These are phyloP conservation scores for Drosophila crucigera DNA, from an alignment of 2,888 invertebrate genomes.

Conservation along the genomic window DNA sequence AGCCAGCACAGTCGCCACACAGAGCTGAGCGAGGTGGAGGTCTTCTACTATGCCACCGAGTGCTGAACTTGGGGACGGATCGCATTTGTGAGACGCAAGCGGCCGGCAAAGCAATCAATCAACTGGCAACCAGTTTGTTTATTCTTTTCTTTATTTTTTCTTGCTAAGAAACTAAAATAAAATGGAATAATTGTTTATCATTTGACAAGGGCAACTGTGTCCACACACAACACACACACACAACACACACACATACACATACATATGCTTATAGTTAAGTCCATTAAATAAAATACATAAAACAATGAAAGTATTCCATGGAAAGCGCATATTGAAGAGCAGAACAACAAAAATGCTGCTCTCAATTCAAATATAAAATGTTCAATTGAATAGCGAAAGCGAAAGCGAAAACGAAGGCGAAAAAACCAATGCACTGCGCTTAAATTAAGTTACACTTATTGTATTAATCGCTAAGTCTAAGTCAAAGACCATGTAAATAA, in stretches of 20 bases:
- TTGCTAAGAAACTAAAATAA: neutral
- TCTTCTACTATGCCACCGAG: constrained; percentile 82
- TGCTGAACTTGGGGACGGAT: constrained; percentile 55
- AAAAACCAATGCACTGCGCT: constrained; percentile 34
- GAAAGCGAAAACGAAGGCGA: neutral
- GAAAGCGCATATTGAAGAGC: constrained; percentile 18
- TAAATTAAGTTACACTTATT: constrained; percentile 15
- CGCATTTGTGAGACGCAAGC: constrained; percentile 39
- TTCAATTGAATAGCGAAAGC: neutral
- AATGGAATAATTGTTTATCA: constrained; percentile 13
- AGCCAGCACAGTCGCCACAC: constrained; percentile 36
- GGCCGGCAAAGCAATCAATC: constrained; percentile 42
- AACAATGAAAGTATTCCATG: constrained; percentile 51
- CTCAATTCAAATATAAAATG: neutral
- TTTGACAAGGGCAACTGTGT: constrained; percentile 37
- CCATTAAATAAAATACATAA: constrained; percentile 20
- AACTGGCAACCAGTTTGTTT: constrained; percentile 40
- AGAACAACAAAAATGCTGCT: neutral
- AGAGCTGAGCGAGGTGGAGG: constrained; percentile 71
- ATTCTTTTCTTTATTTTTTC: constrained; percentile 3
- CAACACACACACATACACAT: constrained; percentile 5
- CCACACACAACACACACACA: constrained; percentile 6
- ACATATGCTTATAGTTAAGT: constrained; percentile 36
- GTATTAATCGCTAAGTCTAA: constrained; percentile 40
- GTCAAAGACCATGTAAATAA: constrained; percentile 57